Evolutionary conservation across 23 tunicate species (phyloP).

Genomic region (Aplidium turbinatum): DNA sequence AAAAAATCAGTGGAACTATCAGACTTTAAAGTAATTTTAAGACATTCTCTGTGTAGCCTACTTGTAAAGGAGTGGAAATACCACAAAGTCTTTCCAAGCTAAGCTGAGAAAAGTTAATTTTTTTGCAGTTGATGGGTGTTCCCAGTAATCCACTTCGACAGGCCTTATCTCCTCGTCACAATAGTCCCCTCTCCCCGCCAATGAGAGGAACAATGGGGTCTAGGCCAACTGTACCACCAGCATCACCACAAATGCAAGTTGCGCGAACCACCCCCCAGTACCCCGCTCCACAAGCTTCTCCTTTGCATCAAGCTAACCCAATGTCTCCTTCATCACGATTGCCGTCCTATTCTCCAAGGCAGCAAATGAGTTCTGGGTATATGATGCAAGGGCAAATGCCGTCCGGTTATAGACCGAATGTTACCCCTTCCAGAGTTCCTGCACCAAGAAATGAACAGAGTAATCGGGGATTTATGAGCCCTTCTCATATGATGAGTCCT

Average conservation of each 20-base stretch:
- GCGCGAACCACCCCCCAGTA: constrained; percentile 51
- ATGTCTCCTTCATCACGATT: constrained; percentile 44
- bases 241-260: constrained; percentile 51
- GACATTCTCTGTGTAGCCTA: too few relatives aligned
- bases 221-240: constrained; percentile 30
- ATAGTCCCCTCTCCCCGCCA: constrained; percentile 70
- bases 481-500: constrained; percentile 68
- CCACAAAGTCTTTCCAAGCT: too few relatives aligned
- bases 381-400: constrained; percentile 25
- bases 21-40: too few relatives aligned
- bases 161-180: constrained; percentile 71
- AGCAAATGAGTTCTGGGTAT: constrained; percentile 44
- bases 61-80: too few relatives aligned
- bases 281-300: constrained; percentile 56
- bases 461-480: constrained; percentile 57
- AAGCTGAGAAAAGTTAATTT: not conserved
- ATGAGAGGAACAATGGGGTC: constrained; percentile 25
- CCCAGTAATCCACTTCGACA: constrained; percentile 58
- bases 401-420: constrained; percentile 25
- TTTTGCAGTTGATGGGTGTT: constrained; percentile 48
- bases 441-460: constrained; percentile 35
- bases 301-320: constrained; percentile 41
- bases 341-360: constrained; percentile 45
- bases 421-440: constrained; percentile 33
- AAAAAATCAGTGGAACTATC: too few relatives aligned